These are phyloP conservation scores for Macrochelys suwanniensis DNA, from an alignment of 2,797 vertebrate genomes.

Conservation along the genomic window DNA sequence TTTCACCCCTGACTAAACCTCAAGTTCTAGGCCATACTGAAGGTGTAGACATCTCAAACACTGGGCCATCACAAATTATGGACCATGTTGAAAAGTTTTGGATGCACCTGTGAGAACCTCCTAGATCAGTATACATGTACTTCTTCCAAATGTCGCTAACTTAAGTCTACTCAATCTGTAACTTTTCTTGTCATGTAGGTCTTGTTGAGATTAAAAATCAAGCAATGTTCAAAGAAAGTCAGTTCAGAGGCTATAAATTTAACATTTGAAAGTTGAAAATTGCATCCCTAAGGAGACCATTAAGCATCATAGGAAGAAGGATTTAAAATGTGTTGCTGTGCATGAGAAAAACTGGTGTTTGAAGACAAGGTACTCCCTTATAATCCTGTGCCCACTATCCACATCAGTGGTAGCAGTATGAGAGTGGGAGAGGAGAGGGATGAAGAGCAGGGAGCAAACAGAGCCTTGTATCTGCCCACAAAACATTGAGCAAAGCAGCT, in stretches of 20 bases:
- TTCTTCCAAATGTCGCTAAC: background rate
- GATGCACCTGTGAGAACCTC: background rate
- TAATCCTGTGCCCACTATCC: background rate
- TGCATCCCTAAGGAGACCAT: rapidly evolving
- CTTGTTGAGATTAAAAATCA: background rate
- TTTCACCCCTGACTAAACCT: background rate
- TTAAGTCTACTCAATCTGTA: background rate
- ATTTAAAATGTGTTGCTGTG: background rate
- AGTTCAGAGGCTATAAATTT: background rate
- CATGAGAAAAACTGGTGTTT: background rate
- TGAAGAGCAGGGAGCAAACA: background rate
- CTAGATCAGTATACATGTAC: background rate
- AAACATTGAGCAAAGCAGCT: background rate
- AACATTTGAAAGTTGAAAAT: background rate
- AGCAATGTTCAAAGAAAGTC: background rate
- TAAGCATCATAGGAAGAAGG: background rate
- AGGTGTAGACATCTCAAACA: background rate
- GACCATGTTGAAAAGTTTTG: background rate
- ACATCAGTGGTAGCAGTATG: background rate
- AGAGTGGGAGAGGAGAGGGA: background rate
- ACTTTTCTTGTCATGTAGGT: background rate
- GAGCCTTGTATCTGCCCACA: background rate
- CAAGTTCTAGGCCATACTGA: background rate
- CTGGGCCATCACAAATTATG: background rate
- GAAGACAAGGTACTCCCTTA: background rate